phyloP scores from a whole-genome alignment of 2,797 vertebrate genomes.

The Myotis planiceps region DNA sequence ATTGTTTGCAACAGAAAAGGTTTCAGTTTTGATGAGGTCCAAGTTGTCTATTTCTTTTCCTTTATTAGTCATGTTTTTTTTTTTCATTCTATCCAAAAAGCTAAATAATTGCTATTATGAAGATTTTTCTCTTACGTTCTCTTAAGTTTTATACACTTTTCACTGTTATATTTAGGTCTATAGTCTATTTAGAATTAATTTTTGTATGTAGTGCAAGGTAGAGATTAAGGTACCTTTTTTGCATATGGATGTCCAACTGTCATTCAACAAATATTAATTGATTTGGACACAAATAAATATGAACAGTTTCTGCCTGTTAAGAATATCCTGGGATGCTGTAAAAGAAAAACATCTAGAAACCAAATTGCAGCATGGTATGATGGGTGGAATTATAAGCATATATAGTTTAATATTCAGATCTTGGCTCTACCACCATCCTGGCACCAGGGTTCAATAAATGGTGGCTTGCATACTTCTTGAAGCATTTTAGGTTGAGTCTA shows the following conservation, averaged over 20 bases:
- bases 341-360: neutral
- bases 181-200: neutral
- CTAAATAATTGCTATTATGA: slow-evolving; percentile 10
- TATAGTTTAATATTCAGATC: neutral
- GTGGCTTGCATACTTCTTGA: neutral
- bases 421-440: neutral
- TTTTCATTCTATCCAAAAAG: neutral
- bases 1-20: neutral
- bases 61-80: neutral
- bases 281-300: neutral
- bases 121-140: neutral
- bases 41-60: neutral
- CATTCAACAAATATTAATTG: slow-evolving; percentile 8
- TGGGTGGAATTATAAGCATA: neutral
- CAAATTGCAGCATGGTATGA: neutral
- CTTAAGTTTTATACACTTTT: neutral
- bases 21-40: slow-evolving; percentile 39
- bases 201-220: neutral
- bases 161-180: neutral
- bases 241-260: neutral
- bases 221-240: neutral
- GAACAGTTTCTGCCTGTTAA: neutral
- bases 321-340: slow-evolving; percentile 3
- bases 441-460: neutral
- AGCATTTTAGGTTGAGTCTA: neutral